Conservation (phyloP, 2,113 vertebrate species). For the Struthidea cinerea region DNA sequence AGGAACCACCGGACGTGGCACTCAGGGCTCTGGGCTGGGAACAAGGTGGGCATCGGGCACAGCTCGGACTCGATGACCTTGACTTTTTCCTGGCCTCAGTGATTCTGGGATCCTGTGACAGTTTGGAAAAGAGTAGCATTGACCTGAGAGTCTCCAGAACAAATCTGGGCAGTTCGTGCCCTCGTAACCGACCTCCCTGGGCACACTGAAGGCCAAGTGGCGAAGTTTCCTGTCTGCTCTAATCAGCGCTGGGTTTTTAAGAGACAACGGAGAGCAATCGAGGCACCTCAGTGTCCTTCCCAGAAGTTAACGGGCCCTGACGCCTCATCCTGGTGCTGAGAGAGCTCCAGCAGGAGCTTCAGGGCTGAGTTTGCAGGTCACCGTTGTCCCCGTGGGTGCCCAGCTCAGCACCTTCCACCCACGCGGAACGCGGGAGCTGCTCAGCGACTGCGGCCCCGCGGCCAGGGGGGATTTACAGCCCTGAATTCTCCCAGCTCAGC, state of each 20-base stretch:
- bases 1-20: fast-evolving
- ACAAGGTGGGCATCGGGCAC: fast-evolving
- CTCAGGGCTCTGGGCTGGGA: background rate
- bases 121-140: background rate
- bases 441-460: fast-evolving
- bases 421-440: fast-evolving
- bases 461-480: background rate
- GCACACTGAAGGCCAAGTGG: background rate
- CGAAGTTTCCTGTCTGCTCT: background rate
- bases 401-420: background rate
- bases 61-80: fast-evolving
- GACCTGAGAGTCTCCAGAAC: background rate
- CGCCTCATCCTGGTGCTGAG: background rate
- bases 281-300: background rate
- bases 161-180: background rate
- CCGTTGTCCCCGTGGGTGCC: background rate
- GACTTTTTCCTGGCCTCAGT: background rate
- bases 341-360: background rate
- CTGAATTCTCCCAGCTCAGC: background rate
- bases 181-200: background rate
- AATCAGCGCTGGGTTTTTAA: constrained; percentile 6
- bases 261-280: background rate
- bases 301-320: constrained; percentile 27
- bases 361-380: background rate
- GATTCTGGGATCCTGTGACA: background rate